phyloP scores from a whole-genome alignment of 2,797 vertebrate genomes.

The Chaetodon trifasciatus region DNA sequence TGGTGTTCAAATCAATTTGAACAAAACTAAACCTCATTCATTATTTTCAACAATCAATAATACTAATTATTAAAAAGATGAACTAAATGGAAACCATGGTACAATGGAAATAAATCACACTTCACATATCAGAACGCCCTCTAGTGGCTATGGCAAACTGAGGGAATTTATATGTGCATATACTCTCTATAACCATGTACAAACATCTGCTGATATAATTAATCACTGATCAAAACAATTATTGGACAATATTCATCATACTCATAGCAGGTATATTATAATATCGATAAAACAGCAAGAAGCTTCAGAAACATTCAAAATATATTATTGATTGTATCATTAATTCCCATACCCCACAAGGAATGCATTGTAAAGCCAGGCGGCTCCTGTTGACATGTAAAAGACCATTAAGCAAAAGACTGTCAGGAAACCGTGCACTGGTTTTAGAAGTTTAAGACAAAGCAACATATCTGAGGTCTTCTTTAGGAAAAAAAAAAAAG shows the following conservation, averaged over 20 bases:
- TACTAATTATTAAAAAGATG: slow-evolving; percentile 62
- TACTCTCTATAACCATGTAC: slow-evolving; percentile 80
- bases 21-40: slow-evolving; percentile 61
- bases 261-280: slow-evolving; percentile 84
- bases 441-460: slow-evolving; percentile 73
- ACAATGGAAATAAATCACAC: slow-evolving; percentile 74
- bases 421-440: slow-evolving; percentile 71
- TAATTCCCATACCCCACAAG: slow-evolving; percentile 68
- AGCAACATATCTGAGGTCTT: slow-evolving; percentile 74
- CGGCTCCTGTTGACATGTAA: slow-evolving; percentile 69
- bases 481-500: slow-evolving; percentile 69
- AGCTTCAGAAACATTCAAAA: slow-evolving; percentile 85
- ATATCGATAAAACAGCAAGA: slow-evolving; percentile 86
- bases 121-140: slow-evolving; percentile 73
- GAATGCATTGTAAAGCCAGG: slow-evolving; percentile 72
- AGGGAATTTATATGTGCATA: slow-evolving; percentile 77
- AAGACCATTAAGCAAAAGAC: slow-evolving; percentile 73
- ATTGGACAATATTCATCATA: slow-evolving; percentile 84
- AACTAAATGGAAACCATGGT: slow-evolving; percentile 70
- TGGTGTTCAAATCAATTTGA: slow-evolving; percentile 53
- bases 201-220: slow-evolving; percentile 85
- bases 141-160: slow-evolving; percentile 58
- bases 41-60: slow-evolving; percentile 66
- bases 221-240: slow-evolving; percentile 84
- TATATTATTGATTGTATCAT: slow-evolving; percentile 80